Percentiles rank a stretch among this genome's conserved stretches.
These are phyloP conservation scores for Tetragnatha montana DNA, from an alignment of 2,888 invertebrate genomes.

Conservation along the genomic window DNA sequence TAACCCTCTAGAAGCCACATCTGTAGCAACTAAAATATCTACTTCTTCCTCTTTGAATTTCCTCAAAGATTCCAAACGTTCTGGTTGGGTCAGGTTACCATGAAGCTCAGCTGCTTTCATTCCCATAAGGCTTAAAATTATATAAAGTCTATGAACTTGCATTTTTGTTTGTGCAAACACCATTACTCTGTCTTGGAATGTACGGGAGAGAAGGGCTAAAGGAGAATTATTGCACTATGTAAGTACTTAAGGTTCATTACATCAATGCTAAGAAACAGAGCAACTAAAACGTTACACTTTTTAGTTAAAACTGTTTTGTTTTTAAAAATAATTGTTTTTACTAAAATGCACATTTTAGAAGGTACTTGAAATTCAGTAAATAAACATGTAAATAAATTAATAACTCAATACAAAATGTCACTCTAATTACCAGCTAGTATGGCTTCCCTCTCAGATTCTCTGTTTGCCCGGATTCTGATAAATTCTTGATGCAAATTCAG, in stretches of 20 bases:
- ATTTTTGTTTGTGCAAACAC: conserved; percentile 98
- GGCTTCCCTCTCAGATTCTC: conserved; percentile 93
- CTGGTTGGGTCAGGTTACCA: conserved; percentile 96
- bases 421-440: conserved; percentile 80
- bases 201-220: conserved; percentile 86
- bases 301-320: too few species aligned
- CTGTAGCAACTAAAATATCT: conserved; percentile 90
- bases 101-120: conserved; percentile 93
- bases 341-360: too few species aligned
- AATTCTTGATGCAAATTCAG: conserved; percentile 97
- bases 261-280: too few species aligned
- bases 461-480: conserved; percentile 90
- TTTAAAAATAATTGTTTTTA: too few species aligned
- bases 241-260: too few species aligned
- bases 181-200: conserved; percentile 93
- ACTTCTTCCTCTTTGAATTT: conserved; percentile 87
- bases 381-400: too few species aligned
- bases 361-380: too few species aligned
- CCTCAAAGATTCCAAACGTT: conserved; percentile 90
- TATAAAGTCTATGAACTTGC: conserved; percentile 94
- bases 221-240: too few species aligned
- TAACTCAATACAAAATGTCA: too few species aligned
- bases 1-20: conserved; percentile 94
- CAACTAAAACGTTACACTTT: too few species aligned
- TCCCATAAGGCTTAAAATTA: conserved; percentile 91